Conservation (phyloP, 2,113 vertebrate genomes). For the Abramis brama region DNA sequence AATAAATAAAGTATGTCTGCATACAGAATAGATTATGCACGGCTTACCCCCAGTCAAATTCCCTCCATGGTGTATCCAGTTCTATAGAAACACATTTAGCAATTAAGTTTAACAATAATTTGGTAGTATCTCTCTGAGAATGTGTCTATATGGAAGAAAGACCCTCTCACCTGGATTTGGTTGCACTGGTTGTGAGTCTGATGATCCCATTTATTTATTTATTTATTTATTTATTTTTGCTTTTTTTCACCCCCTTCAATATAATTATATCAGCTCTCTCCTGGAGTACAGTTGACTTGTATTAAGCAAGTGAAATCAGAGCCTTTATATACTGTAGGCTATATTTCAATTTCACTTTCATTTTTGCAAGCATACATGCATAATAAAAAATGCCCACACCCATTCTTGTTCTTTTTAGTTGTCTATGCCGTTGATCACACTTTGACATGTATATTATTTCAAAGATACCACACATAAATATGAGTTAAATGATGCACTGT, state of each 20-base stretch:
- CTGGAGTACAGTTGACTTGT: background rate
- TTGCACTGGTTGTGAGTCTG: background rate
- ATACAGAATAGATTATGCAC: background rate
- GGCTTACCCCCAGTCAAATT: constrained; percentile 9
- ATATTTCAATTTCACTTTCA: background rate
- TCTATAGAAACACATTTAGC: background rate
- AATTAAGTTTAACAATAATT: too few relatives aligned
- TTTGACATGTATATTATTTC: too few relatives aligned
- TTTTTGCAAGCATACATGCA: too few relatives aligned
- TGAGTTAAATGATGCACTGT: too few relatives aligned
- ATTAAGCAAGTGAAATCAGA: background rate
- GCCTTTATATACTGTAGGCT: background rate
- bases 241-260: background rate
- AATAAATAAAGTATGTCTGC: too few relatives aligned
- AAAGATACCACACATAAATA: too few relatives aligned
- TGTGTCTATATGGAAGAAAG: background rate
- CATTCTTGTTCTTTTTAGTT: too few relatives aligned
- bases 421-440: too few relatives aligned
- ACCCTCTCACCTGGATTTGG: background rate
- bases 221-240: background rate
- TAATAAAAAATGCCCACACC: too few relatives aligned
- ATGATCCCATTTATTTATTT: too few relatives aligned
- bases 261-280: background rate
- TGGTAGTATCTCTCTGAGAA: too few relatives aligned
- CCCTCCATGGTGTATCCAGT: constrained; percentile 17